Evolutionary conservation across 1,140 invertebrate species (phyloP).

Genomic region (Drepana arcuata): DNA sequence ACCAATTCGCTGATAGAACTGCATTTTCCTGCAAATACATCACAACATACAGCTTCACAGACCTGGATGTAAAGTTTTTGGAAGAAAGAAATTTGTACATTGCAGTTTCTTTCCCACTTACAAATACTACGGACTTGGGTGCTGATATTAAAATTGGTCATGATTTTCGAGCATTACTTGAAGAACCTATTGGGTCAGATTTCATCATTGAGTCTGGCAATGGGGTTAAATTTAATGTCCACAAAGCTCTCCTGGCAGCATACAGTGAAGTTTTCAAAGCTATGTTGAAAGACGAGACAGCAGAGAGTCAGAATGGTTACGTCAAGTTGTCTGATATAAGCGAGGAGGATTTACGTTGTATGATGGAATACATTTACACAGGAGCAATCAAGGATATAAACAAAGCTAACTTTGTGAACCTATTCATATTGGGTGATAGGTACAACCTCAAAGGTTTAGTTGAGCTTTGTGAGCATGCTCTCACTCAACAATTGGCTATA

Average conservation of each 20-base stretch:
- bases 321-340: slow-evolving; percentile 47
- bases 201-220: slow-evolving; percentile 53
- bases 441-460: slow-evolving; percentile 41
- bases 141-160: slow-evolving; percentile 24
- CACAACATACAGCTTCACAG: slow-evolving; percentile 42
- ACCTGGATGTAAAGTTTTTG: slow-evolving; percentile 41
- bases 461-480: slow-evolving; percentile 36
- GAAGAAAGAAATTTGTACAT: slow-evolving; percentile 42
- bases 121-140: too few species aligned
- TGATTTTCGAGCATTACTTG: slow-evolving; percentile 39
- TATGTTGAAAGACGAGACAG: slow-evolving; percentile 57
- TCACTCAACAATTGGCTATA: slow-evolving; percentile 26
- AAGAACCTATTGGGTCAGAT: slow-evolving; percentile 44
- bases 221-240: slow-evolving; percentile 45
- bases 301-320: slow-evolving; percentile 46
- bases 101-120: too few species aligned
- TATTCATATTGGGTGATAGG: slow-evolving; percentile 47
- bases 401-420: slow-evolving; percentile 33
- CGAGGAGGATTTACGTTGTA: slow-evolving; percentile 36
- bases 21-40: slow-evolving; percentile 29
- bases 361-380: slow-evolving; percentile 54
- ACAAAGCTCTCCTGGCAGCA: slow-evolving; percentile 37
- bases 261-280: slow-evolving; percentile 60
- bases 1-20: background rate
- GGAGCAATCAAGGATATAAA: slow-evolving; percentile 44